phyloP scores from a whole-genome alignment of 2,113 vertebrate genomes.

The Scolopax mira region DNA sequence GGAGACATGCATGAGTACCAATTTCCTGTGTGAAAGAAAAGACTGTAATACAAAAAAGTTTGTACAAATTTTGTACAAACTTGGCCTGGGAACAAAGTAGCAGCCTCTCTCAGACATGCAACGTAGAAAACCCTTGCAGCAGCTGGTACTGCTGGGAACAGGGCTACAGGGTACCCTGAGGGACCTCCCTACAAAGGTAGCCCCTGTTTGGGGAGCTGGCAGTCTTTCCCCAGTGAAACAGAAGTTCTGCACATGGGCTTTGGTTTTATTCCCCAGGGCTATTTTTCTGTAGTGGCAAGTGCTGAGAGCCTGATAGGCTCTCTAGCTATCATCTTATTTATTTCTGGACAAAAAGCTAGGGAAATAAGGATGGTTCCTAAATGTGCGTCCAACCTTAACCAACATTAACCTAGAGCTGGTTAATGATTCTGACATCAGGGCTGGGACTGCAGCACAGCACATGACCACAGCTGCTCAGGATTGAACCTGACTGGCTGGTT shows the following conservation, averaged over 20 bases:
- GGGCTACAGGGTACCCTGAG: not conserved
- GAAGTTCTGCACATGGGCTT: not conserved
- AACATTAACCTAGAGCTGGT: no score
- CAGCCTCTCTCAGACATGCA: not conserved
- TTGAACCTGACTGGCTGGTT: not conserved
- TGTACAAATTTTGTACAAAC: not conserved
- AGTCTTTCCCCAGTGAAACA: not conserved
- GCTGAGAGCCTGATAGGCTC: not conserved
- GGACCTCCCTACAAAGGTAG: not conserved
- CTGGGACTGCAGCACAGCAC: not conserved
- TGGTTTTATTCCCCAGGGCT: not conserved
- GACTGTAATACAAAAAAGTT: not conserved
- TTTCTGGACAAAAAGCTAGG: not conserved
- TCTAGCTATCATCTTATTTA: not conserved
- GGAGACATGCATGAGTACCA: not conserved
- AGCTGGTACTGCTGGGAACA: not conserved
- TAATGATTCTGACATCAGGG: not conserved
- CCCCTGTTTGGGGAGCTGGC: not conserved
- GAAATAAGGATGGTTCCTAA: not conserved
- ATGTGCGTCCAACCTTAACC: not conserved
- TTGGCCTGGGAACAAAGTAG: not conserved
- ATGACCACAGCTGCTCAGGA: rapidly evolving
- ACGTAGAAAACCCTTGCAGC: rapidly evolving
- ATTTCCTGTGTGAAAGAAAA: not conserved
- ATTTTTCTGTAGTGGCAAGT: not conserved